Percentiles rank a stretch among this genome's conserved stretches.
Evolutionary conservation across 2,888 invertebrate species (phyloP).

Genomic region (Rhogogaster chlorosoma): DNA sequence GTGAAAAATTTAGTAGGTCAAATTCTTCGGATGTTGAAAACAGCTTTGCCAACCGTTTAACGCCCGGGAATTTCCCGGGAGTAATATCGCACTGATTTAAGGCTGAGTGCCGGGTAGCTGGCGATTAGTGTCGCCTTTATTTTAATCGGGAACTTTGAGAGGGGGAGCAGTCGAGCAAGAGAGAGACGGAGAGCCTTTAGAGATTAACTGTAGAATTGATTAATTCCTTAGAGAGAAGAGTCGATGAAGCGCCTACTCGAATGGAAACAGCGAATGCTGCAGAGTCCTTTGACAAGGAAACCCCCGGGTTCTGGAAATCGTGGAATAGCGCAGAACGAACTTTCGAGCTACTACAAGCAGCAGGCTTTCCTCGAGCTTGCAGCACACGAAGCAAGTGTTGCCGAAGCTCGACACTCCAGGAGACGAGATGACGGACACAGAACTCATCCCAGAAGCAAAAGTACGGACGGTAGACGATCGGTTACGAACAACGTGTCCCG

Average conservation of each 20-base stretch:
- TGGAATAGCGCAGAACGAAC: constrained; percentile 72
- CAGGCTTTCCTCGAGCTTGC: constrained; percentile 76
- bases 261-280: constrained; percentile 96
- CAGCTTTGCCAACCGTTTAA: background rate
- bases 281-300: constrained; percentile 92
- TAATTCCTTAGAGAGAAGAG: constrained; percentile 86
- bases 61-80: background rate
- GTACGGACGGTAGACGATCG: constrained; percentile 72
- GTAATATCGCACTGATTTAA: background rate
- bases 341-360: constrained; percentile 76
- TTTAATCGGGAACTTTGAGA: background rate
- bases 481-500: constrained; percentile 75
- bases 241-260: constrained; percentile 94
- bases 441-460: constrained; percentile 72
- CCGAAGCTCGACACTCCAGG: constrained; percentile 67
- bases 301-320: constrained; percentile 80
- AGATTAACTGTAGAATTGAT: background rate
- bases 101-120: background rate
- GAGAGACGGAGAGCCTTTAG: background rate
- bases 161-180: background rate
- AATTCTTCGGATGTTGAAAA: background rate
- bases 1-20: background rate
- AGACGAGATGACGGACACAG: constrained; percentile 62
- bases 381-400: constrained; percentile 72
- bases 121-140: background rate